phyloP scores from a whole-genome alignment of 2,888 invertebrate genomes.

The Lathronympha strigana region DNA sequence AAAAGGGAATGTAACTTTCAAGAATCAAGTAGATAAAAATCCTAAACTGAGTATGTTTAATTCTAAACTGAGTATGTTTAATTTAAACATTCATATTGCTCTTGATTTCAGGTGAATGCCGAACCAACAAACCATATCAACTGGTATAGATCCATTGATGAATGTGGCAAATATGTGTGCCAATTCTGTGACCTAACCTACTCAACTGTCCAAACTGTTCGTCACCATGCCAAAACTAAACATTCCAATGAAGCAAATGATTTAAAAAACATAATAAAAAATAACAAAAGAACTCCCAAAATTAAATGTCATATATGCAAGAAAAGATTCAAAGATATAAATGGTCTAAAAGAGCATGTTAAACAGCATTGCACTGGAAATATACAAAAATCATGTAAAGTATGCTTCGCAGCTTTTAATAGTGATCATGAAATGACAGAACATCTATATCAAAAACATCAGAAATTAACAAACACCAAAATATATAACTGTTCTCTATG shows the following conservation, averaged over 20 bases:
- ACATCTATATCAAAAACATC: constrained; percentile 49
- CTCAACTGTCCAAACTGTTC: constrained; percentile 49
- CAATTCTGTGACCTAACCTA: constrained; percentile 57
- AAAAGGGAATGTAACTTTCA: no score
- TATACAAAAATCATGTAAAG: constrained; percentile 46
- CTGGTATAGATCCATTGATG: constrained; percentile 50
- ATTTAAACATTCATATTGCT: background rate
- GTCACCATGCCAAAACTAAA: constrained; percentile 52
- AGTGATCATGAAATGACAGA: constrained; percentile 43
- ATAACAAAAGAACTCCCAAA: constrained; percentile 48
- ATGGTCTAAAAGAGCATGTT: constrained; percentile 49
- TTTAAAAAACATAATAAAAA: constrained; percentile 45
- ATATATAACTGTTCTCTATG: constrained; percentile 49
- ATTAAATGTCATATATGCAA: constrained; percentile 54
- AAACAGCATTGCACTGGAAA: constrained; percentile 42
- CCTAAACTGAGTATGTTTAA: no score
- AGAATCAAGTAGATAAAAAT: no score
- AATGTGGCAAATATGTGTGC: constrained; percentile 50
- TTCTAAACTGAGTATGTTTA: no score
- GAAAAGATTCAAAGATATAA: constrained; percentile 44
- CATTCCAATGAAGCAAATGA: constrained; percentile 47
- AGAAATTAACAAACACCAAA: constrained; percentile 40
- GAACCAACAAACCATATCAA: constrained; percentile 20
- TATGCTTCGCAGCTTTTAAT: constrained; percentile 51
- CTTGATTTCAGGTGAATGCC: constrained; percentile 41